Evolutionary conservation across 2,888 invertebrate genomes (phyloP).

Genomic region (Sceliomorpha sp.): DNA sequence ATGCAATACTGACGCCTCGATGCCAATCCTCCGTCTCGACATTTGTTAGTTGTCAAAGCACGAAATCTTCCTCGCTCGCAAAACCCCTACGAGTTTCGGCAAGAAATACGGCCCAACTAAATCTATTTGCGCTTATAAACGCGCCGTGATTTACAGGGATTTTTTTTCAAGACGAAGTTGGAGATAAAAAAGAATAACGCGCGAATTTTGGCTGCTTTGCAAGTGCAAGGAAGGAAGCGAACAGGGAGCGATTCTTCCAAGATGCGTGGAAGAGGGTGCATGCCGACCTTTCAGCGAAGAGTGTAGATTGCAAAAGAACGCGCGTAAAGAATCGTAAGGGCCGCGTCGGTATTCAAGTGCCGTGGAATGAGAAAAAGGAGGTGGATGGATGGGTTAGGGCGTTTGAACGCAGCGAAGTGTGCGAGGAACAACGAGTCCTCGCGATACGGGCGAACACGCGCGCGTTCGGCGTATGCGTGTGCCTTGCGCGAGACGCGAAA

Average conservation of each 20-base stretch:
- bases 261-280: conserved; percentile 59
- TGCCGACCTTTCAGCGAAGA: conserved; percentile 62
- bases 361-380: conserved; percentile 58
- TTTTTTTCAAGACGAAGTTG: conserved; percentile 27
- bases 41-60: too few relatives aligned
- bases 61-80: not conserved
- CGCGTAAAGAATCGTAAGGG: conserved; percentile 62
- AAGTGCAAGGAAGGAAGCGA: conserved; percentile 11
- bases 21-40: too few relatives aligned
- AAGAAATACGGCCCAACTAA: conserved; percentile 31
- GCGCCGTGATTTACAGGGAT: conserved; percentile 52
- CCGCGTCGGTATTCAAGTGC: conserved; percentile 57
- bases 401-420: conserved; percentile 44
- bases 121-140: conserved; percentile 54
- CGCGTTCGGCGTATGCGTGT: conserved; percentile 36
- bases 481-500: conserved; percentile 39
- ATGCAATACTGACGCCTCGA: too few relatives aligned
- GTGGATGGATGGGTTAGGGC: conserved; percentile 46
- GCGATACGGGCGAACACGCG: conserved; percentile 32
- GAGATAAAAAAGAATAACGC: conserved; percentile 48
- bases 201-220: conserved; percentile 28
- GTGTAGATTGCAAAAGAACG: conserved; percentile 59
- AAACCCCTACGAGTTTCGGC: conserved; percentile 3
- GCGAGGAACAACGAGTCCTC: conserved; percentile 50
- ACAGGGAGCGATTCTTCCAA: conserved; percentile 32